phyloP scores from a whole-genome alignment of 2,797 vertebrate species.

The Myotis daubentonii region DNA sequence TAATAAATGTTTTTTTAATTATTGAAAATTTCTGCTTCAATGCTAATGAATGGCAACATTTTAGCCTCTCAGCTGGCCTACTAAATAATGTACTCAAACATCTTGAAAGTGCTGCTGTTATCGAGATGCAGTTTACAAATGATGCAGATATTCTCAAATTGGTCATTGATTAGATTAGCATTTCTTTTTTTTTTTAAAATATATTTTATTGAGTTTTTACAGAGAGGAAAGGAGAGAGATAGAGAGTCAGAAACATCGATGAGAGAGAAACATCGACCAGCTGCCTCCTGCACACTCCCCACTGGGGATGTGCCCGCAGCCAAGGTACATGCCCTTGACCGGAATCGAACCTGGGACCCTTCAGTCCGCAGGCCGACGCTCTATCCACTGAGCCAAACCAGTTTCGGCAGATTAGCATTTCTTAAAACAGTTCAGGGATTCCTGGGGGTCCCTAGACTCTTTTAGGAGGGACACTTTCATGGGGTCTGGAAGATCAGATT shows the following conservation, averaged over 20 bases:
- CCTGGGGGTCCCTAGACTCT: background rate
- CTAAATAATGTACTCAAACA: background rate
- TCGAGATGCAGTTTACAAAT: background rate
- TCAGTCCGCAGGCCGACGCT: too few species aligned
- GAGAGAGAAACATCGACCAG: too few species aligned
- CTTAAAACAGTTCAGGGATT: background rate
- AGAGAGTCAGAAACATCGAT: too few species aligned
- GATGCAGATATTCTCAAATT: background rate
- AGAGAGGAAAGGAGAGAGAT: too few species aligned
- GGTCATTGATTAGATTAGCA: background rate
- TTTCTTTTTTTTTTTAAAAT: too few species aligned
- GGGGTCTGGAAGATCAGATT: background rate
- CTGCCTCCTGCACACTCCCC: too few species aligned
- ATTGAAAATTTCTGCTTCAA: conserved; percentile 34
- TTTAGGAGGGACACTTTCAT: background rate
- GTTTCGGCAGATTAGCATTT: background rate
- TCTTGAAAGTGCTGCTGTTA: background rate
- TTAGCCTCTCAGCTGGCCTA: background rate
- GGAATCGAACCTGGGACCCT: too few species aligned
- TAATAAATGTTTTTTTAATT: background rate
- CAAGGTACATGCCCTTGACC: too few species aligned
- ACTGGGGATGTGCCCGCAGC: too few species aligned
- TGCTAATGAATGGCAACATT: conserved; percentile 18
- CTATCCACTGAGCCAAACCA: too few species aligned
- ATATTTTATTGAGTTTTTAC: too few species aligned